Evolutionary conservation across 2,113 vertebrate species (phyloP).

Genomic region (Phylloscopus trochiloides): DNA sequence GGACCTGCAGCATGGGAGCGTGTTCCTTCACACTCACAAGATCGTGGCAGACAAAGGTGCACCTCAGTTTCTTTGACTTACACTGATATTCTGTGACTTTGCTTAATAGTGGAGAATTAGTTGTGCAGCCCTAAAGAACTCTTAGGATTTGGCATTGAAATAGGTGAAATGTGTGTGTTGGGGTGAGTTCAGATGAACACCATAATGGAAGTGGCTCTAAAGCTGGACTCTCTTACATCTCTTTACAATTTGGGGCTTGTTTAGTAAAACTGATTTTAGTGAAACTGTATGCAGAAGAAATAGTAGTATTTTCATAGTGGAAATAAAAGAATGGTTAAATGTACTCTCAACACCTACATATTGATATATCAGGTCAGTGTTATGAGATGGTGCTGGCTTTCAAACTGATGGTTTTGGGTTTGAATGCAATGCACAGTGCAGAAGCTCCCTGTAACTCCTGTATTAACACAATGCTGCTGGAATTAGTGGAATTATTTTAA

Average conservation of each 20-base stretch:
- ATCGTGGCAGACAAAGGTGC: conserved; percentile 93
- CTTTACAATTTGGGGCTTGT: background rate
- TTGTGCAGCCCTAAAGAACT: background rate
- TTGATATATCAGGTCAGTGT: background rate
- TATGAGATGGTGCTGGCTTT: background rate
- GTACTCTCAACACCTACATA: background rate
- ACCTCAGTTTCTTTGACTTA: background rate
- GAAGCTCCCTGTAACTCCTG: background rate
- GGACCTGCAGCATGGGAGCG: conserved; percentile 93
- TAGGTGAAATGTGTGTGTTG: background rate
- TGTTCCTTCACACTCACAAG: conserved; percentile 93
- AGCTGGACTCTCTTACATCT: background rate
- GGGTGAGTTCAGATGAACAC: background rate
- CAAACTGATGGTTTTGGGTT: background rate
- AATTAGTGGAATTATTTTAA: background rate
- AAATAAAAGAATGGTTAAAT: background rate
- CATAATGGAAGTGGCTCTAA: background rate
- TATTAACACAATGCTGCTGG: background rate
- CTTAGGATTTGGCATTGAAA: background rate
- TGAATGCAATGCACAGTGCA: background rate
- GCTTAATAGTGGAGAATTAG: background rate
- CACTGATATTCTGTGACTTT: background rate
- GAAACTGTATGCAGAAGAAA: background rate
- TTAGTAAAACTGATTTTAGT: background rate
- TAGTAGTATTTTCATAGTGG: background rate